Evolutionary conservation across 2,888 invertebrate species (phyloP), one percentile per base, ranked within the genome.

Genomic region (Drosophila pegasa): DNA sequence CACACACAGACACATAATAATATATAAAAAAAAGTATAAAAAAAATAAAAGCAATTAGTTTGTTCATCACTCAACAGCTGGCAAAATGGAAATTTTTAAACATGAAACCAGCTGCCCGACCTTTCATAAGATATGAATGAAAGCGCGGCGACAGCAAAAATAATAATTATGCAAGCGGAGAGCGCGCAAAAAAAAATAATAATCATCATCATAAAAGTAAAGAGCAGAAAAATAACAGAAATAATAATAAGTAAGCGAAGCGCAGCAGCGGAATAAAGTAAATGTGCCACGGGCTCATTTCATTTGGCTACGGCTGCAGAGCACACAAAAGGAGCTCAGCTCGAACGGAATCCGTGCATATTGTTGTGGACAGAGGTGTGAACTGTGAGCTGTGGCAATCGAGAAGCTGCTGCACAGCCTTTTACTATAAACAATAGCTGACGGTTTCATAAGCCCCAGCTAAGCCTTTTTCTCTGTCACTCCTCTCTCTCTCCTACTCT

Each of bases 61-160:
- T 83, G 87, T 78, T 89, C 88, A 88, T 80, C 85, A 85, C 87
- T 88, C 89, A 89, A 78, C 88, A 89, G 88, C 83, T 88, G 88
- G 85, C 73, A 73, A 80, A 82, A 78, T 78, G 84, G 72, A 81
- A 75, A 83, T 77, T 77, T 75, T 75, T 77, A 82, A 76, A 67
- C 72, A 74, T 64, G 65, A 20, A 48, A 16, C 52, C 63, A 14
- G 20, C 50, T 12, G 37, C 25, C 27, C 33, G 27, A 16, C 52
- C 29, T 8, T 16, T 18, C 20, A 18, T 29, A 31, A 48, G 47
- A 31, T 29, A 48, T 31, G 31, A 87, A 68, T 69, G 71, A 71
- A 79, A 81, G 65, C 70, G 62, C 25, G 51, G 66, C 72, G 74
- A 70, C 74, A 74, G 73, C 64, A 45, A 73, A 71, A 78, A 78